Evolutionary conservation across 2,113 vertebrate species (phyloP).

Genomic region (Opisthocomus hoazin): DNA sequence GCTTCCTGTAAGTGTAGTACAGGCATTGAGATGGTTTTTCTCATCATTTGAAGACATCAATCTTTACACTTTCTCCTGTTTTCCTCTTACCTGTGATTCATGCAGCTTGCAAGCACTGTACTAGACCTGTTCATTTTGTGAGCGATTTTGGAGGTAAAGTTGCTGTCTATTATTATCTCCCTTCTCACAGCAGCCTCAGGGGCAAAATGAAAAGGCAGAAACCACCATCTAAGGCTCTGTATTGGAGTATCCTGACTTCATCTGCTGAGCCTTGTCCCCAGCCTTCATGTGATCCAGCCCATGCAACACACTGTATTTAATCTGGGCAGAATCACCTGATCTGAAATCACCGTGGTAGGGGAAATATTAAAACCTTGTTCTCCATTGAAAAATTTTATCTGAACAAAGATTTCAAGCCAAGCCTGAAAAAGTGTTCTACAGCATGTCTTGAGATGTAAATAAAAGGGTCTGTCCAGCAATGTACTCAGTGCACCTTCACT

Average conservation of each 20-base stretch:
- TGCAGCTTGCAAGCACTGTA: background rate
- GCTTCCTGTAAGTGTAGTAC: background rate
- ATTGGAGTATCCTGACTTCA: background rate
- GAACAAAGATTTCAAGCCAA: background rate
- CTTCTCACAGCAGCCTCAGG: background rate
- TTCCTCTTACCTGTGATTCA: background rate
- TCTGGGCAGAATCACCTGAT: background rate
- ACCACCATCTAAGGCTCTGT: background rate
- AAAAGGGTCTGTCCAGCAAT: background rate
- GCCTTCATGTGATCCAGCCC: background rate
- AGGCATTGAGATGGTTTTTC: background rate
- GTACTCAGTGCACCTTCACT: background rate
- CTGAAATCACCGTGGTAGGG: background rate
- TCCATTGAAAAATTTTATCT: background rate
- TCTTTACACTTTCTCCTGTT: background rate
- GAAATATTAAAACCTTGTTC: background rate
- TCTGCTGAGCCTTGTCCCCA: background rate
- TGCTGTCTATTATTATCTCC: background rate
- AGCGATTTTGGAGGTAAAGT: background rate
- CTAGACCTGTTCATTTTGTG: background rate
- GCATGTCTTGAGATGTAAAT: background rate
- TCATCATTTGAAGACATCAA: background rate
- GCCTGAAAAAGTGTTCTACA: background rate
- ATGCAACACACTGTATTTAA: background rate
- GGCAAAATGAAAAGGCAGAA: background rate